These are phyloP conservation scores for Sphaerodactylus townsendi DNA, from an alignment of 2,113 vertebrate species.

Conservation along the genomic window DNA sequence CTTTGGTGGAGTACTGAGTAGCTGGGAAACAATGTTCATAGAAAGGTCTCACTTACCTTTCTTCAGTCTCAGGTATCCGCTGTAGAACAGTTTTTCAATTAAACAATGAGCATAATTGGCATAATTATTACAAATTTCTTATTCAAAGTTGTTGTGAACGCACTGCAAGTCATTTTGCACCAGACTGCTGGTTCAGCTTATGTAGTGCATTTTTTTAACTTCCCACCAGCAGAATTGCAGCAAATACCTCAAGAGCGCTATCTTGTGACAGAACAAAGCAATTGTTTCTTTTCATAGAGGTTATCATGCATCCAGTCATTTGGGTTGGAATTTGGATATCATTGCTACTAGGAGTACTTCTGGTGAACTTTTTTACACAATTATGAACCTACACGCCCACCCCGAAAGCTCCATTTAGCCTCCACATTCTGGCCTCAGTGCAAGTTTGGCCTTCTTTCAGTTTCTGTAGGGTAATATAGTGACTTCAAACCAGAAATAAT, in stretches of 20 bases:
- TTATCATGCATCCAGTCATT: neutral
- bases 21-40: no score
- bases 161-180: neutral
- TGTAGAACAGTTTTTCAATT: neutral
- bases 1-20: no score
- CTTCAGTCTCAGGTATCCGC: neutral
- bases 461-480: neutral
- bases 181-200: neutral
- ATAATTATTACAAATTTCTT: neutral
- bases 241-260: slow-evolving; percentile 51
- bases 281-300: slow-evolving; percentile 19
- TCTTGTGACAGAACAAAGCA: slow-evolving; percentile 57
- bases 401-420: neutral
- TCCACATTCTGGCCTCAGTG: no score
- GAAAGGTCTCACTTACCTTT: no score
- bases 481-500: no score
- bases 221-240: neutral
- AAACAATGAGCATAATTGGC: neutral
- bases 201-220: neutral
- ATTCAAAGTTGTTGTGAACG: neutral
- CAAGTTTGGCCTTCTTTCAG: neutral
- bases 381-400: neutral
- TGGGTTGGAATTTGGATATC: neutral
- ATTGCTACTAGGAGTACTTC: neutral
- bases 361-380: neutral